phyloP scores from a whole-genome alignment of 2,113 vertebrate species.

The Rallus limicola region DNA sequence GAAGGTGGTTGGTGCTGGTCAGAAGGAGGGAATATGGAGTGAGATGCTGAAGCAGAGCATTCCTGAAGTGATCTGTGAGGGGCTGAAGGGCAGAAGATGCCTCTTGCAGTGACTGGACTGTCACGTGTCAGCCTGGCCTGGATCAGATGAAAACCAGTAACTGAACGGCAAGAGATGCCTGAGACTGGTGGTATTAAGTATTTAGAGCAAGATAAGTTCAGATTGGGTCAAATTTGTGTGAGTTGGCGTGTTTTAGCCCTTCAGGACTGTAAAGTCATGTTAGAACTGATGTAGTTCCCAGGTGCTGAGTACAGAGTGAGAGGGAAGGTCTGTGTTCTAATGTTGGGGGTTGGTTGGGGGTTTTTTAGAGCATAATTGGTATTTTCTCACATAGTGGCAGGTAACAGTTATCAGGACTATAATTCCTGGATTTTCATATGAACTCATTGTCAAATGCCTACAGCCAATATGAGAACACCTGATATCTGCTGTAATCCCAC shows the following conservation, averaged over 20 bases:
- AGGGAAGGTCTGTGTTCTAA: neutral
- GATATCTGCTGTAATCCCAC: neutral
- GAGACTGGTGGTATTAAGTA: neutral
- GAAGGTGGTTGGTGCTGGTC: neutral
- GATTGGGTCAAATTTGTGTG: neutral
- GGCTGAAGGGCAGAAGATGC: neutral
- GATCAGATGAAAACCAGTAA: neutral
- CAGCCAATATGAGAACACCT: neutral
- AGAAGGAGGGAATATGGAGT: neutral
- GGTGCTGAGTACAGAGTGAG: neutral
- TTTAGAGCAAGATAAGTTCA: neutral
- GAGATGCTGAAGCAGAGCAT: neutral
- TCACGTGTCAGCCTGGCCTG: neutral
- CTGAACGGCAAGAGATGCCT: neutral
- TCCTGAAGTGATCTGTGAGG: neutral
- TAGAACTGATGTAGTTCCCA: neutral
- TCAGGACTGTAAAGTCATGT: neutral
- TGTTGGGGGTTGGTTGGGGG: neutral
- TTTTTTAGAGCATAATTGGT: neutral
- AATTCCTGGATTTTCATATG: neutral
- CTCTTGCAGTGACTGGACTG: neutral
- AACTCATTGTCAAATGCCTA: neutral
- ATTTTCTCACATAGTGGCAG: neutral
- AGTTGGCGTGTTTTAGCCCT: neutral
- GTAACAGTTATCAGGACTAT: neutral